Percentiles rank a stretch among this genome's conserved stretches.
Conservation (phyloP, 2,113 vertebrate species). For the Rhinopomastus cyanomelas region DNA sequence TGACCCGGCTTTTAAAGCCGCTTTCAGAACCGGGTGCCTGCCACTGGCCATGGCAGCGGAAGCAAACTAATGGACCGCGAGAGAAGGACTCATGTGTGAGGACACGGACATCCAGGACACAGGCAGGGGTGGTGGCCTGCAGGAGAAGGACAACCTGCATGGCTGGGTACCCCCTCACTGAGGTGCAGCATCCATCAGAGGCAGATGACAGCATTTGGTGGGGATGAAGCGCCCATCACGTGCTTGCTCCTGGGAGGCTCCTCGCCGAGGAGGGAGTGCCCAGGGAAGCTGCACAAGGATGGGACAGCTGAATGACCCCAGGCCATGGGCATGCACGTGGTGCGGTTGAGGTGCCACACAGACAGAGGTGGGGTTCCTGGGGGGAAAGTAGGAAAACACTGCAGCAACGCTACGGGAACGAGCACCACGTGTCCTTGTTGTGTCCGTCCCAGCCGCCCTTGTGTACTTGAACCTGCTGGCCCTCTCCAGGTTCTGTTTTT, state of each 20-base stretch:
- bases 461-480: background rate
- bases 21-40: constrained; percentile 47
- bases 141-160: background rate
- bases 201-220: fast-evolving
- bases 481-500: background rate
- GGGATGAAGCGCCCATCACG: background rate
- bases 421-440: background rate
- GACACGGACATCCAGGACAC: constrained; percentile 26
- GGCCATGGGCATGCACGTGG: background rate
- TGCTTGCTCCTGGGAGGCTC: background rate
- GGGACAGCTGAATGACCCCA: background rate
- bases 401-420: background rate
- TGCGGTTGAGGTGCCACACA: background rate
- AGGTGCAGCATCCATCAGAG: background rate
- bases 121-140: background rate
- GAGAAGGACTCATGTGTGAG: background rate
- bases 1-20: constrained; percentile 69
- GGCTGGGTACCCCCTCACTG: fast-evolving
- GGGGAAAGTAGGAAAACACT: background rate
- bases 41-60: constrained; percentile 46
- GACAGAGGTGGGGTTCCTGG: background rate
- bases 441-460: background rate
- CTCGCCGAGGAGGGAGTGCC: background rate
- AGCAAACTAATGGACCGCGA: constrained; percentile 67
- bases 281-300: background rate